These are phyloP conservation scores for Mola mola DNA, from an alignment of 2,113 vertebrate genomes.

Conservation along the genomic window DNA sequence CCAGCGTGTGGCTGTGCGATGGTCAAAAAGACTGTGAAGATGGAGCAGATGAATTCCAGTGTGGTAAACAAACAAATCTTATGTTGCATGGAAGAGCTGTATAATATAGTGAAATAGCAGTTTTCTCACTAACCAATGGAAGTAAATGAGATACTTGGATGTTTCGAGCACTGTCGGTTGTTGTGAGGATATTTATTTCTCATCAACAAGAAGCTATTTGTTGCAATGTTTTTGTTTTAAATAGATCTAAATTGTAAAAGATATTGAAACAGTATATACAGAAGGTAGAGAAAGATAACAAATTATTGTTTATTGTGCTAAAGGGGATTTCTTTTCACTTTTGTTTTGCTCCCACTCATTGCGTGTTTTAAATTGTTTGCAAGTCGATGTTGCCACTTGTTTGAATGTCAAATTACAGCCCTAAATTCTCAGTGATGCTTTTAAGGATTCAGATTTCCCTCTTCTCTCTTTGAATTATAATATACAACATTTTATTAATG, in stretches of 20 bases:
- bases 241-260: slow-evolving; percentile 27
- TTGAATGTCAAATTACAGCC: slow-evolving; percentile 59
- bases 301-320: slow-evolving; percentile 52
- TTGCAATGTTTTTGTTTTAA: slow-evolving; percentile 43
- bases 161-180: slow-evolving; percentile 6
- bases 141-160: slow-evolving; percentile 28
- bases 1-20: slow-evolving; percentile 96
- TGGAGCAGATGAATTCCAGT: slow-evolving; percentile 94
- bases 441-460: slow-evolving; percentile 20
- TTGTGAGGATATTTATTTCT: slow-evolving; percentile 45
- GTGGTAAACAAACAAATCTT: slow-evolving; percentile 83
- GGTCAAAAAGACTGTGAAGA: slow-evolving; percentile 98
- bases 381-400: slow-evolving; percentile 39
- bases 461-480: slow-evolving; percentile 49
- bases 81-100: slow-evolving; percentile 2
- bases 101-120: slow-evolving; percentile 18
- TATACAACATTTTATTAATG: slow-evolving; percentile 61
- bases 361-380: slow-evolving; percentile 38
- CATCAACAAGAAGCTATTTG: slow-evolving; percentile 50
- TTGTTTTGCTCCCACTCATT: slow-evolving; percentile 43
- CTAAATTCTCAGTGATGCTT: slow-evolving; percentile 28
- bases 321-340: slow-evolving; percentile 30
- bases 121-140: slow-evolving; percentile 14
- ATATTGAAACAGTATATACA: slow-evolving; percentile 26
- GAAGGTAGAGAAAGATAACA: slow-evolving; percentile 30